Base-by-base conservation (phyloP, 2,888 invertebrate species). In the Xestia c-nigrum region DNA sequence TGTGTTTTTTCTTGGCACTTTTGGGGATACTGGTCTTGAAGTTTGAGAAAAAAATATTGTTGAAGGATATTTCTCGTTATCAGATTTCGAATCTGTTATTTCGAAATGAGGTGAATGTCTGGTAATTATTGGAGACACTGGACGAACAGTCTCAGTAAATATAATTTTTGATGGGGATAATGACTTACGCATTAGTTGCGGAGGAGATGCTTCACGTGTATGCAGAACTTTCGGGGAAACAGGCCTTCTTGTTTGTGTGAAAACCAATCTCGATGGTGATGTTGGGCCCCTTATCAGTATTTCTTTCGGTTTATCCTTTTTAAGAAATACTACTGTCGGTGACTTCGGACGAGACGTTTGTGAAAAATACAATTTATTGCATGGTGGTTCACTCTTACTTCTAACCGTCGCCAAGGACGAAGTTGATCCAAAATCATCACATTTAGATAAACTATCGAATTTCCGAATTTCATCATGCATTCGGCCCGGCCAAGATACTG, bases 381-480 rank as follows among this genome's bases (percentile, higher is more conserved):
- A 90, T 4, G 98, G 97, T 31, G 98, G 98, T 87, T 98, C 98
- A 92, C 98, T 98, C 81, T 94, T 96, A 89, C 98, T 97, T 87
- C 98, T 95, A 55, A 97, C 95, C 87, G 95, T 94, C 38, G 97
- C 96, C 76, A 97, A 91, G 52, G 97, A 97, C n/a, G 95, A 94
- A 43, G 90, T 91, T 14, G 96, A 96, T 43, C 96, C 96, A 89
- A 95, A 96, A 79, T 95, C 95, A 83, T 94, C 92, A 84, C 89
- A 91, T 88, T 95, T 94, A 46, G 94, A 92, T 78, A 97, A 91
- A 85, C 96, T 97, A 72, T 96, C 96, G 85, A 96, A 97, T 89
- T 95, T 97, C 87, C 93, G 90, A 83, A 97, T 91, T 85, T 97
- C 95, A 12, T 96, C 95, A 78, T 97, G 93, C 92, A 96, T 95